Conservation (phyloP, 23 tunicate species). For the Halocynthia roretzi region DNA sequence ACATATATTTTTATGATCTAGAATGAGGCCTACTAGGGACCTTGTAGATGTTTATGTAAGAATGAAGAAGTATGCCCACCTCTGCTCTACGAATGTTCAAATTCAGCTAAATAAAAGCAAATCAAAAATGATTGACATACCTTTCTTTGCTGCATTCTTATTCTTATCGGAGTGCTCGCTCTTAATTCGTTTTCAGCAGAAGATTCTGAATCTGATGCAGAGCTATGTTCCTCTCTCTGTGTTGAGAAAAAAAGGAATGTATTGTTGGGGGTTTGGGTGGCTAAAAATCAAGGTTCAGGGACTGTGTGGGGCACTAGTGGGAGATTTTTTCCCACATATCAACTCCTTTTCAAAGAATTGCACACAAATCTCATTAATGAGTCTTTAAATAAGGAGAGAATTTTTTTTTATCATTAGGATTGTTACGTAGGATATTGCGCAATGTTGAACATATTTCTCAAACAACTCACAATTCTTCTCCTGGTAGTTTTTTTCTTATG, state of each 20-base stretch:
- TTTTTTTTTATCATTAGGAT: neutral
- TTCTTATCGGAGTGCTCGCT: constrained; percentile 29
- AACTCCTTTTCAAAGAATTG: neutral
- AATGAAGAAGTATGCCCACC: neutral
- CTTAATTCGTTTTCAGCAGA: constrained; percentile 23
- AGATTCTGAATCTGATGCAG: constrained; percentile 40
- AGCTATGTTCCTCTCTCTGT: constrained; percentile 47
- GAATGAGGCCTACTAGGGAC: too few relatives aligned
- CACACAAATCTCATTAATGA: neutral
- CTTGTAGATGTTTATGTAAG: too few relatives aligned
- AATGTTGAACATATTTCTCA: neutral
- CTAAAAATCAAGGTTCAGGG: too few relatives aligned
- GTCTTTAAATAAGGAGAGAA: neutral
- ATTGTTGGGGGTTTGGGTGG: too few relatives aligned
- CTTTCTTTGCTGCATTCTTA: constrained; percentile 64
- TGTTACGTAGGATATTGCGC: neutral
- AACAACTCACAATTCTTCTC: constrained; percentile 27
- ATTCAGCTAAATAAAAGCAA: neutral
- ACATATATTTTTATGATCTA: too few relatives aligned
- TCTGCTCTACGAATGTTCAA: neutral
- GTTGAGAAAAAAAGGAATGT: neutral
- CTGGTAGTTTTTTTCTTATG: constrained; percentile 25
- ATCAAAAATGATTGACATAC: constrained; percentile 6
- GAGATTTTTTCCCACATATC: neutral
- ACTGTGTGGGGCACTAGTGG: neutral